phyloP scores from a whole-genome alignment of 1,140 invertebrate genomes.

The Nephila pilipes region DNA sequence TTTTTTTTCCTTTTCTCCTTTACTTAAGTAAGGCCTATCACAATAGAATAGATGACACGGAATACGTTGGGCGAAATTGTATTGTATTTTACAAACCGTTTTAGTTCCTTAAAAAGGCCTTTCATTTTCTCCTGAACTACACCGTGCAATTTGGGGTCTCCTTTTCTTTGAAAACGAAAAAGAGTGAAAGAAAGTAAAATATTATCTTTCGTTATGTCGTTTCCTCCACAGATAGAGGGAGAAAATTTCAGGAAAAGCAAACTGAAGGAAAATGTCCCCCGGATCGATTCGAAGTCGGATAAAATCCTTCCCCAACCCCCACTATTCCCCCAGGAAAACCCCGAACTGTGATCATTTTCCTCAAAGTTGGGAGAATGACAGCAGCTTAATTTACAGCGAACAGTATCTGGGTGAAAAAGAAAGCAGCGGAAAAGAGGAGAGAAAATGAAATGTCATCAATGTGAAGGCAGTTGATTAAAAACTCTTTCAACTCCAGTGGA shows the following conservation, averaged over 20 bases:
- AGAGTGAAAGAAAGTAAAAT: slow-evolving; percentile 12
- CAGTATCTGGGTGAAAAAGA: neutral
- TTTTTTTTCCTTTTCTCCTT: neutral
- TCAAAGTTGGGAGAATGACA: slow-evolving; percentile 24
- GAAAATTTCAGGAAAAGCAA: neutral
- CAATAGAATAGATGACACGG: neutral
- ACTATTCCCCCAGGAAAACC: neutral
- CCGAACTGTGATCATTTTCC: slow-evolving; percentile 30
- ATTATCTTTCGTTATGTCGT: slow-evolving; percentile 38
- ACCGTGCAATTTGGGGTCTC: neutral
- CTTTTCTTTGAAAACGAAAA: neutral
- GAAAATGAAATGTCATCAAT: slow-evolving; percentile 34
- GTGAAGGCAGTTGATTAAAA: slow-evolving; percentile 20
- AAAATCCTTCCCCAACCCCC: neutral
- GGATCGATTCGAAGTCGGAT: slow-evolving; percentile 30
- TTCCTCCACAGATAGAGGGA: neutral
- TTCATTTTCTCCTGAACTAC: slow-evolving; percentile 6
- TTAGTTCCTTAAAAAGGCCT: slow-evolving; percentile 38
- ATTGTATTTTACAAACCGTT: slow-evolving; percentile 28
- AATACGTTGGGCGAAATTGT: slow-evolving; percentile 5
- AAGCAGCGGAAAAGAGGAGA: neutral
- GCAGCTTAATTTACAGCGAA: slow-evolving; percentile 16
- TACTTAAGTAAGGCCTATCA: neutral
- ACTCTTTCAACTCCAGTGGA: neutral
- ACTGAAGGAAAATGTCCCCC: neutral